Conservation (phyloP, 1,140 invertebrate genomes). For the Pogonomyrmex californicus region DNA sequence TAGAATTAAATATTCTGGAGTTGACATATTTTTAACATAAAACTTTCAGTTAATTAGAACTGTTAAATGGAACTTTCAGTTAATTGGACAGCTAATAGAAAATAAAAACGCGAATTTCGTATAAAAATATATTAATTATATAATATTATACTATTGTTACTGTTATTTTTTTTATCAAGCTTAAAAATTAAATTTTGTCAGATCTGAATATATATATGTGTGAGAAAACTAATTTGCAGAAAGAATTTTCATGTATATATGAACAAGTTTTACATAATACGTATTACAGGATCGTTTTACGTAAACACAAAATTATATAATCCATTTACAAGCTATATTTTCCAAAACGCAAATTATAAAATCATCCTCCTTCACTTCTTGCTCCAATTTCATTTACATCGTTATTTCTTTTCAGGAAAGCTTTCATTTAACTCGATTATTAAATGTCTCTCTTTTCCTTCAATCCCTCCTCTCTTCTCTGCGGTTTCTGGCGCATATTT, state of each 20-base stretch:
- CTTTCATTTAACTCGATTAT: conserved; percentile 60
- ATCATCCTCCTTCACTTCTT: background rate
- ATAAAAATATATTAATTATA: background rate
- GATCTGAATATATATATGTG: background rate
- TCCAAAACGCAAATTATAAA: background rate
- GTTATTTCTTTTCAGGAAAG: conserved; percentile 11
- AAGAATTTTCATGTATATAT: background rate
- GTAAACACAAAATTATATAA: background rate
- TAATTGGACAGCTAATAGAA: background rate
- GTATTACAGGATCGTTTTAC: background rate
- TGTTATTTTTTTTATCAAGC: background rate
- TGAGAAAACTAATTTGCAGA: background rate
- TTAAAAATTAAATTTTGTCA: background rate
- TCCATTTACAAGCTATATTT: background rate
- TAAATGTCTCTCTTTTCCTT: conserved; percentile 61
- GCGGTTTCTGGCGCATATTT: conserved; percentile 73
- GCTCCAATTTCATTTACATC: background rate
- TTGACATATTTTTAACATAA: background rate
- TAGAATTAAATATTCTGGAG: background rate
- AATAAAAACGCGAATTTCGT: background rate
- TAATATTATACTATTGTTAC: background rate
- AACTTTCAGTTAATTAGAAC: background rate
- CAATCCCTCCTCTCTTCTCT: conserved; percentile 55
- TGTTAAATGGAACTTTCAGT: background rate
- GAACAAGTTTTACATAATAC: background rate